Conservation (phyloP, 2,888 invertebrate genomes). For the Heteropelma amictum region DNA sequence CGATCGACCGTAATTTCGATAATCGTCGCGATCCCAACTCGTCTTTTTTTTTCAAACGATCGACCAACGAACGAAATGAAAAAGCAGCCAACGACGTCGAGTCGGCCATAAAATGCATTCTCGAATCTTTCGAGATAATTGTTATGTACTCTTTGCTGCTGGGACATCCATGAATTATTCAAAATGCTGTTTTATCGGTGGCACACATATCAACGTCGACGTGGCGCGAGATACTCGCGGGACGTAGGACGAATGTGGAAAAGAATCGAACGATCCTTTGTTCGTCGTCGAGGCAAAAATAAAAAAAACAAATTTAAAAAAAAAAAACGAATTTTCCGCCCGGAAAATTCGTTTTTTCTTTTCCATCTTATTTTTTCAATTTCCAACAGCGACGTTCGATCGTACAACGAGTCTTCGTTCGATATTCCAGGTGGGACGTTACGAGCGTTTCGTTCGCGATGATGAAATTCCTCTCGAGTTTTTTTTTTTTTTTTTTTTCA, state of each 20-base stretch:
- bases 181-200: constrained; percentile 47
- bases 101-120: no score
- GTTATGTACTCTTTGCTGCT: constrained; percentile 45
- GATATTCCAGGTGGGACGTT: constrained; percentile 18
- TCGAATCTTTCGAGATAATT: constrained; percentile 27
- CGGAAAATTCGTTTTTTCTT: constrained; percentile 19
- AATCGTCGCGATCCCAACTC: no score
- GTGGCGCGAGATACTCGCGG: constrained; percentile 17
- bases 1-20: no score
- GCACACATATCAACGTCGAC: constrained; percentile 48
- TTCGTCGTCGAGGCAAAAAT: constrained; percentile 30
- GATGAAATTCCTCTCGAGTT: constrained; percentile 23
- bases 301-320: background rate
- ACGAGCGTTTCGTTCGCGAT: constrained; percentile 24
- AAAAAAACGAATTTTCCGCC: background rate
- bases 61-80: no score
- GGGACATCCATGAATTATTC: constrained; percentile 52
- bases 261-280: constrained; percentile 53
- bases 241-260: constrained; percentile 54
- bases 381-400: constrained; percentile 17
- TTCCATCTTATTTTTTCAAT: background rate
- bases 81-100: constrained; percentile 15
- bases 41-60: no score
- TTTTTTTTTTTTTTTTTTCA: constrained; percentile 15
- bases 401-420: constrained; percentile 25